Evolutionary conservation across 2,888 invertebrate species (phyloP).

Genomic region (Rhingia campestris): DNA sequence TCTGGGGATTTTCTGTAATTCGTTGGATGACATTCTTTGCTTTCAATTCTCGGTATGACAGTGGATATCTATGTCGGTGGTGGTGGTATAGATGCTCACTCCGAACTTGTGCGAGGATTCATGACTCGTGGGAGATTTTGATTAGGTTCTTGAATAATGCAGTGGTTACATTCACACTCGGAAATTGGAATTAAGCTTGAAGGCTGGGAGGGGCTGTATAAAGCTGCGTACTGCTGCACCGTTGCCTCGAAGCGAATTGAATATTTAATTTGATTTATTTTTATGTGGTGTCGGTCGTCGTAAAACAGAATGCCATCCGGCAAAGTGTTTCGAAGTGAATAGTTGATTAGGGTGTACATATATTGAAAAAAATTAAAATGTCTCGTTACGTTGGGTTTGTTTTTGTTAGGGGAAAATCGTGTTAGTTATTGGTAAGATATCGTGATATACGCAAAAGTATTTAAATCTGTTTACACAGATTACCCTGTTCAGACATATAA

Average conservation of each 20-base stretch:
- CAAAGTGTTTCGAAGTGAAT: conserved; percentile 44
- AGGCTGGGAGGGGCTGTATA: conserved; percentile 24
- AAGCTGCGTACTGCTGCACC: conserved; percentile 38
- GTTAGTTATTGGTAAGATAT: too few species aligned
- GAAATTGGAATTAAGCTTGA: conserved; percentile 72
- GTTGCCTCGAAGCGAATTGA: conserved; percentile 58
- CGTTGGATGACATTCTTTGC: conserved; percentile 55
- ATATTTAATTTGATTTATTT: conserved; percentile 74
- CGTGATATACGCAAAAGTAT: too few species aligned
- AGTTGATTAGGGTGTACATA: conserved; percentile 34
- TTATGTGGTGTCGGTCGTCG: conserved; percentile 47
- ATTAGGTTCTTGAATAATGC: conserved; percentile 74
- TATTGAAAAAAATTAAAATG: too few species aligned
- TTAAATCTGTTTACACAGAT: too few species aligned
- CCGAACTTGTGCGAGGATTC: conserved; percentile 35
- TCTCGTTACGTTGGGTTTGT: too few species aligned
- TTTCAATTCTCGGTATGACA: background rate
- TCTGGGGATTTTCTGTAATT: conserved; percentile 71
- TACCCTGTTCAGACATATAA: too few species aligned
- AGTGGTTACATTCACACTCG: conserved; percentile 69
- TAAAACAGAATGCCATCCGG: conserved; percentile 32
- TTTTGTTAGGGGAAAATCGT: too few species aligned
- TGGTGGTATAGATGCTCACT: conserved; percentile 6
- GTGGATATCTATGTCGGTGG: conserved; percentile 12
- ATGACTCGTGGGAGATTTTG: conserved; percentile 73